Percentiles rank a stretch among this genome's conserved stretches.
These are phyloP conservation scores for Trematomus bernacchii DNA, from an alignment of 2,797 vertebrate genomes.

Conservation along the genomic window DNA sequence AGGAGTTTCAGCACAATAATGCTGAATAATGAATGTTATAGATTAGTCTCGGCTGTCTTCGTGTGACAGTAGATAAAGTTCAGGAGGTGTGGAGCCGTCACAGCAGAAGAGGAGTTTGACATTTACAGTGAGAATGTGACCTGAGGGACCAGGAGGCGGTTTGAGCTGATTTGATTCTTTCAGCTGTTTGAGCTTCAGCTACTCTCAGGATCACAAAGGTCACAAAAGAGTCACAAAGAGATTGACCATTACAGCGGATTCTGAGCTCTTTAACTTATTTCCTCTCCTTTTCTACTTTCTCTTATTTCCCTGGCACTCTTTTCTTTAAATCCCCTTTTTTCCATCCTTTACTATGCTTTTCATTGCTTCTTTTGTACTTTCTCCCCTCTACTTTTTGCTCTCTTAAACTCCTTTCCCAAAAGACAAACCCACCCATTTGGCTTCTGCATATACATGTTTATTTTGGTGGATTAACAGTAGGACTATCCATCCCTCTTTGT, in stretches of 20 bases:
- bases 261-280: no score
- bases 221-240: slow-evolving; percentile 7
- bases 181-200: slow-evolving; percentile 24
- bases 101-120: slow-evolving; percentile 1
- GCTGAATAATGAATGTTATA: background rate
- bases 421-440: no score
- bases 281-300: background rate
- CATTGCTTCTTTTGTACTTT: no score
- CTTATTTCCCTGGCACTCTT: no score
- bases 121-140: slow-evolving; percentile 20
- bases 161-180: slow-evolving; percentile 7
- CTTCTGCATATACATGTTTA: no score
- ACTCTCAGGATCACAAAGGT: slow-evolving; percentile 14
- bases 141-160: background rate
- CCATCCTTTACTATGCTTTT: no score
- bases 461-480: no score
- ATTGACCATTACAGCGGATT: no score
- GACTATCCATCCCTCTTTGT: no score
- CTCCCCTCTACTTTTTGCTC: no score
- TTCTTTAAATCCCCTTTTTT: background rate
- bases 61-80: background rate
- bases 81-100: background rate
- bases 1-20: background rate
- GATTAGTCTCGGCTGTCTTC: background rate
- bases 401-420: no score